Percentiles rank a stretch among this genome's conserved stretches.
These are phyloP conservation scores for Acromyrmex charruanus DNA, from an alignment of 1,140 invertebrate genomes.

Conservation along the genomic window DNA sequence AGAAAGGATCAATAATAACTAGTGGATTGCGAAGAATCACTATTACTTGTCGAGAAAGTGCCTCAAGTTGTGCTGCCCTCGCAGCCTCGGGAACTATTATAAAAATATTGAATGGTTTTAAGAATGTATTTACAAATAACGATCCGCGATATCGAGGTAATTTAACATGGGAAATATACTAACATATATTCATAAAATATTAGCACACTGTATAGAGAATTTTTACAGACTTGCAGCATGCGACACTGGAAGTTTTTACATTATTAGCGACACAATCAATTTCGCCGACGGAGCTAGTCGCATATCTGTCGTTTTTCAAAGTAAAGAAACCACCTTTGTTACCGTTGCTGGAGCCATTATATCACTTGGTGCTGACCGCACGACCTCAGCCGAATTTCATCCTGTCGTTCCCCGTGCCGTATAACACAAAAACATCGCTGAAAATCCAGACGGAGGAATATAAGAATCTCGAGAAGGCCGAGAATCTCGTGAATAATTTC, in stretches of 20 bases:
- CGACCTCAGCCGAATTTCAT: constrained; percentile 88
- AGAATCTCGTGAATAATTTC: constrained; percentile 82
- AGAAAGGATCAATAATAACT: constrained; percentile 79
- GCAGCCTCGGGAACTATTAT: constrained; percentile 83
- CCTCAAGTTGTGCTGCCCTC: constrained; percentile 84
- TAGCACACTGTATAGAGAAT: constrained; percentile 13
- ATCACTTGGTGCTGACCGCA: constrained; percentile 84
- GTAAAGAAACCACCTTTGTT: constrained; percentile 86
- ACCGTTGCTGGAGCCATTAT: constrained; percentile 86
- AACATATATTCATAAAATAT: background rate
- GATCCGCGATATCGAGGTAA: constrained; percentile 80
- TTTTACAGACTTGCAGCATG: constrained; percentile 87
- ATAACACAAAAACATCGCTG: constrained; percentile 16
- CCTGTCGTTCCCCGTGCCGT: constrained; percentile 86
- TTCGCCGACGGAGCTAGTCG: constrained; percentile 86
- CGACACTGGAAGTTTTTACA: constrained; percentile 88
- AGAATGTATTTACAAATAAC: constrained; percentile 76
- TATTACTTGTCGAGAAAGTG: constrained; percentile 84
- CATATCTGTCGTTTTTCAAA: constrained; percentile 88
- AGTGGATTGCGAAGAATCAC: constrained; percentile 81
- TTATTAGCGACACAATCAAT: constrained; percentile 87
- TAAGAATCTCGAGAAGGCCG: constrained; percentile 80
- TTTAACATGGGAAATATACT: background rate
- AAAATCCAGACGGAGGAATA: constrained; percentile 69
- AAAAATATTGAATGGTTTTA: constrained; percentile 84